Evolutionary conservation across 2,797 vertebrate genomes (phyloP).

Genomic region (Takifugu rubripes): DNA sequence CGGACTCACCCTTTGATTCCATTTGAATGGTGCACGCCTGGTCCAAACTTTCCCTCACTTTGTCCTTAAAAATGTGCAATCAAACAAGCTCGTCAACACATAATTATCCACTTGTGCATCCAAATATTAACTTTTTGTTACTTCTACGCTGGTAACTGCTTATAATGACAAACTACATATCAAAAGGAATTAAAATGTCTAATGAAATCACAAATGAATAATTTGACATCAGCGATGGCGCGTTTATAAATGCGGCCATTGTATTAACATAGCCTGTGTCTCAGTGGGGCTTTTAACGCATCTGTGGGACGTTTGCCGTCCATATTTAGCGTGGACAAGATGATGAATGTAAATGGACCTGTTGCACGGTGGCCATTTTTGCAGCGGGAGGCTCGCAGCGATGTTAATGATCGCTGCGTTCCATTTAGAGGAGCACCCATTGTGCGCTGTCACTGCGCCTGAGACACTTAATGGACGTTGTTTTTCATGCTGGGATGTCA

Average conservation of each 20-base stretch:
- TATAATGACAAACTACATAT: background rate
- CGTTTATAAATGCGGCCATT: background rate
- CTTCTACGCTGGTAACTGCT: no score
- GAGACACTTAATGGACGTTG: background rate
- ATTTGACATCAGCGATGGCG: background rate
- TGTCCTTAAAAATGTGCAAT: background rate
- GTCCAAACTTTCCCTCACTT: slow-evolving; percentile 1
- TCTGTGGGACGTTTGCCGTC: background rate
- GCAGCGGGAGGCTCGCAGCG: background rate
- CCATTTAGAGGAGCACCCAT: background rate
- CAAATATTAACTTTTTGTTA: no score
- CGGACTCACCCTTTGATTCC: background rate
- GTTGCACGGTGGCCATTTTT: background rate
- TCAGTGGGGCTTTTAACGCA: background rate
- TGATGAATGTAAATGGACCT: background rate
- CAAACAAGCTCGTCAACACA: no score
- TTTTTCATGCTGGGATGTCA: background rate
- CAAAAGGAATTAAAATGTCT: background rate
- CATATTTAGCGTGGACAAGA: background rate
- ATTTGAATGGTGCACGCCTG: background rate
- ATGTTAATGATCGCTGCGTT: background rate
- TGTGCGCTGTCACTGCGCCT: background rate
- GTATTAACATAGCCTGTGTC: background rate
- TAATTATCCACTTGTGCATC: no score
- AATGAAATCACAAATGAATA: background rate